phyloP scores from a whole-genome alignment of 2,113 vertebrate genomes.

The Perccottus glenii region DNA sequence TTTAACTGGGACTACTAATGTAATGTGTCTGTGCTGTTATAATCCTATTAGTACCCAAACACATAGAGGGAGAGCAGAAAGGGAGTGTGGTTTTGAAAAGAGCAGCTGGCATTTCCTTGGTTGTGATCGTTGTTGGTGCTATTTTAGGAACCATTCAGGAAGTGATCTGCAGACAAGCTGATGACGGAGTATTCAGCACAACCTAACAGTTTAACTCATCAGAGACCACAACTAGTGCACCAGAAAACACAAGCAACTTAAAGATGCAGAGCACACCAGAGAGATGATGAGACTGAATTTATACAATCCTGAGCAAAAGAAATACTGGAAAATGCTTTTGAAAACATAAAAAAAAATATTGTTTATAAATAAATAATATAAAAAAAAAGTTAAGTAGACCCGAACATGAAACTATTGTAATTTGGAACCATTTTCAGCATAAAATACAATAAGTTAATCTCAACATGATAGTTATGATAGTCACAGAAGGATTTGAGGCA shows the following conservation, averaged over 20 bases:
- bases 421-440: too few relatives aligned
- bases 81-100: constrained; percentile 59
- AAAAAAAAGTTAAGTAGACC: too few relatives aligned
- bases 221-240: constrained; percentile 29
- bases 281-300: neutral
- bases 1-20: neutral
- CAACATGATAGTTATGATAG: too few relatives aligned
- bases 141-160: constrained; percentile 77
- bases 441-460: too few relatives aligned
- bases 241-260: neutral
- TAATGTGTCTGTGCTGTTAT: neutral
- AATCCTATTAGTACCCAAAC: constrained; percentile 12
- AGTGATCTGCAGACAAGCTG: constrained; percentile 69
- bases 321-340: neutral
- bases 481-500: too few relatives aligned
- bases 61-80: constrained; percentile 53
- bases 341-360: neutral
- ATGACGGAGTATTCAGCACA: constrained; percentile 48
- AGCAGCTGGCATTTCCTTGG: constrained; percentile 73
- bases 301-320: neutral
- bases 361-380: neutral
- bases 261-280: neutral
- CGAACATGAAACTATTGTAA: too few relatives aligned
- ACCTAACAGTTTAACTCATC: constrained; percentile 40
- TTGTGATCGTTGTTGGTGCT: constrained; percentile 71